A percentile compares a stretch with the other conserved stretches of the same genome.
Conservation (phyloP, 1,140 invertebrate genomes). For the Glomeris maerens region DNA sequence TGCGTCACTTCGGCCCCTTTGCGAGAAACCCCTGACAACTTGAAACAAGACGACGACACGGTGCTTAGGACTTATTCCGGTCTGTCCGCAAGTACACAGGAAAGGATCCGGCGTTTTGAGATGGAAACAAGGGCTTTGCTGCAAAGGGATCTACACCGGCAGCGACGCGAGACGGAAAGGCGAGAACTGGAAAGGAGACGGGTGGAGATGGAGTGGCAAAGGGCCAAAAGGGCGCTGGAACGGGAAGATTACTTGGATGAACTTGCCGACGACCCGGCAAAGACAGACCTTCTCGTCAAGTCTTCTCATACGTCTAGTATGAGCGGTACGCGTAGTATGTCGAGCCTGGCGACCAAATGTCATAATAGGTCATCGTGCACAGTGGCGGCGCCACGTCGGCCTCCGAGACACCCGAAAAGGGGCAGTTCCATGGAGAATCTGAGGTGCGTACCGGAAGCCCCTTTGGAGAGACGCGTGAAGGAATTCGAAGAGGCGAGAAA, state of each 20-base stretch:
- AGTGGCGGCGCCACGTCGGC: constrained; percentile 10
- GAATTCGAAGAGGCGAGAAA: constrained; percentile 36
- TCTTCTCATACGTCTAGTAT: too few relatives aligned
- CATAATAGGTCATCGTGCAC: constrained; percentile 18
- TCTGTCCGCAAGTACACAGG: constrained; percentile 42
- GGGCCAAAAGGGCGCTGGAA: constrained; percentile 47
- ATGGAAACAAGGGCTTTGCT: constrained; percentile 53
- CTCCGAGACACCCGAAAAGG: constrained; percentile 17
- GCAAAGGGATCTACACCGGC: constrained; percentile 33
- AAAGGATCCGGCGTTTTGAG: constrained; percentile 51
- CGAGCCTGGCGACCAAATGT: constrained; percentile 7
- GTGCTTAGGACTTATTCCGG: constrained; percentile 42
- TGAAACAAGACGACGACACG: constrained; percentile 31
- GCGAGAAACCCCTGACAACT: neutral
- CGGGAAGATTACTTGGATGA: constrained; percentile 43
- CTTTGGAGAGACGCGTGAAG: too few relatives aligned
- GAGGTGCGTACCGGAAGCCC: too few relatives aligned
- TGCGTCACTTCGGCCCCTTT: neutral
- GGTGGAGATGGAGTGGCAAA: constrained; percentile 44
- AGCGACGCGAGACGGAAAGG: constrained; percentile 31
- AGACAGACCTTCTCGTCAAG: neutral
- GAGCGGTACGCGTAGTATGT: constrained; percentile 10
- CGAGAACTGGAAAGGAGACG: constrained; percentile 38
- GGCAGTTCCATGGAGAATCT: constrained; percentile 31
- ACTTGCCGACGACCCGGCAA: constrained; percentile 36